Percentiles rank a stretch among this genome's conserved stretches.
Conservation (phyloP, 2,888 invertebrate genomes). For the Tubulanus polymorphus region DNA sequence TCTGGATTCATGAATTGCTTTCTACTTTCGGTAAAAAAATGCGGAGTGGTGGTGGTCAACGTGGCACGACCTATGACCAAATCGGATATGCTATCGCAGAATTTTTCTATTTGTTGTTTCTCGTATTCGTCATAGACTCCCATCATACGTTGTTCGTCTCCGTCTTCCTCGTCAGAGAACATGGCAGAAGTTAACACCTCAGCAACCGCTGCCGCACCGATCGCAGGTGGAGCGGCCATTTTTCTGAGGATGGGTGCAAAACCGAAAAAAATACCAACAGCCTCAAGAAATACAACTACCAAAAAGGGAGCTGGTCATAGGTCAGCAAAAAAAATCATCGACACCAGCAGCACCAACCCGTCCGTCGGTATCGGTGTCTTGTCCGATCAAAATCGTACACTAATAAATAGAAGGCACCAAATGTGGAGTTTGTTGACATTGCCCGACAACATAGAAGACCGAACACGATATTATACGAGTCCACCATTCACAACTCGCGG, state of each 20-base stretch:
- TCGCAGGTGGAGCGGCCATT: not conserved
- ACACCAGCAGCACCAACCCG: not conserved
- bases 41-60: not conserved
- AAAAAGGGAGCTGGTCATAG: not conserved
- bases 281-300: too few relatives aligned
- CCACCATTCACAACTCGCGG: conserved; percentile 2
- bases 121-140: not conserved
- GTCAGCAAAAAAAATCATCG: not conserved
- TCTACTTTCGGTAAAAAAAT: not conserved
- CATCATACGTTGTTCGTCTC: not conserved
- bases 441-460: not conserved
- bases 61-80: not conserved
- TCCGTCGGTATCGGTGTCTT: not conserved
- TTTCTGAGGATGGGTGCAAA: not conserved
- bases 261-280: not conserved
- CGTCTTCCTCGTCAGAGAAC: not conserved
- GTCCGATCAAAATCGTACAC: not conserved
- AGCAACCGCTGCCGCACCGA: not conserved
- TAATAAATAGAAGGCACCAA: not conserved
- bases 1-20: not conserved
- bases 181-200: not conserved
- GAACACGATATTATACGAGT: not conserved
- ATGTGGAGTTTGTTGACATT: not conserved
- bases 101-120: conserved; percentile 3
- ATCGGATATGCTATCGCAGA: conserved; percentile 1